Evolutionary conservation across 2,888 invertebrate genomes (phyloP), one percentile per base, ranked within the genome.

Genomic region (Polyommatus iphigenia): DNA sequence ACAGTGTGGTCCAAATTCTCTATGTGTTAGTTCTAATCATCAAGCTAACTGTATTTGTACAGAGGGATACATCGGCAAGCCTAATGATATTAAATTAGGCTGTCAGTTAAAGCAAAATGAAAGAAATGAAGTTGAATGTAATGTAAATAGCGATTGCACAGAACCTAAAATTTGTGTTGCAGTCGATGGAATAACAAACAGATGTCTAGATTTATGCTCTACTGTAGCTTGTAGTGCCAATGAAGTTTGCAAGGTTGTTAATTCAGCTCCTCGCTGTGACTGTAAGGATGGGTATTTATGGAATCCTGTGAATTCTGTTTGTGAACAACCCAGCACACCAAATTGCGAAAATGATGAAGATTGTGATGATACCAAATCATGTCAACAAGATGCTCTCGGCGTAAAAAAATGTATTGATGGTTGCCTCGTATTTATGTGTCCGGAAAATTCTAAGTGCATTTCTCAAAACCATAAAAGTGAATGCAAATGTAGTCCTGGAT

Each of bases 1-100:
- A 54, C 98, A 98, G 84, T 98, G 98, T 87, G 98, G 98, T 15
- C 98, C 98, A 0, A 98, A 98, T 88, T 98, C 98, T 3, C 89
- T 98, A 0, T 98, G 98, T 87, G 95, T 98, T 8, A 96, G 97
- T 20, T 96, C 97, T 84, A 96, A 97, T 85, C 98, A 98, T 88
- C 95, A 97, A 80, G 97, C 98, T 0, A 96, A 97, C 54, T 98
- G 98, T 86, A 96, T 98, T 80, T 98, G 98, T 86, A 95, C 96
- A 36, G 97, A 97, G 80, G 97, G 97, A 0, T 98, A 96, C 86
- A 91, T 95, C 77, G 98, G 98, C 46, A 97, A 97, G 89, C 98
- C 98, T 0, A 96, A 96, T 82, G 97, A 98, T 88, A 93, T 97
- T 29, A 95, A 95, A 80, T 91, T 95, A 6, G 98, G 98, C 2